phyloP scores from a whole-genome alignment of 2,113 vertebrate species.

The Cepphus grylle region DNA sequence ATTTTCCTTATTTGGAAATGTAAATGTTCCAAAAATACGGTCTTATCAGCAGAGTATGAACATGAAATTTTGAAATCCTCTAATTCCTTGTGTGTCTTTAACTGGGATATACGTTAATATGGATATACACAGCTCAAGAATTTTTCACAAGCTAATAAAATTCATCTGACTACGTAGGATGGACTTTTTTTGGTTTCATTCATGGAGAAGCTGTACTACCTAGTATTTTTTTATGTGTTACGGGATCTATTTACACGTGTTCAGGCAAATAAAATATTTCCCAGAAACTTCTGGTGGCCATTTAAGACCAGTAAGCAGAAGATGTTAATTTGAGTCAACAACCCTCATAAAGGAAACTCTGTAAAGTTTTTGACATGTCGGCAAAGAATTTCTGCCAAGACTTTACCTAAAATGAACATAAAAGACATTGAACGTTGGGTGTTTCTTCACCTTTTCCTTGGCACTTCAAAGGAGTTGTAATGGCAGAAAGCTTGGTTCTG shows the following conservation, averaged over 20 bases:
- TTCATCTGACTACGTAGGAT: neutral
- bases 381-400: neutral
- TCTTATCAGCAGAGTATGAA: neutral
- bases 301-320: neutral
- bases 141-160: neutral
- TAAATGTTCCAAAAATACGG: neutral
- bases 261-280: neutral
- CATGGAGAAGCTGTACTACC: neutral
- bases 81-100: neutral
- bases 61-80: neutral
- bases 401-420: neutral
- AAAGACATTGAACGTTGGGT: neutral
- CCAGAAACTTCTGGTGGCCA: neutral
- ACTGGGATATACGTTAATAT: neutral
- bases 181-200: neutral
- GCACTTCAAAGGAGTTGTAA: neutral
- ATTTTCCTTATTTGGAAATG: neutral
- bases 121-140: neutral
- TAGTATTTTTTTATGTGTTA: neutral
- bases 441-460: neutral
- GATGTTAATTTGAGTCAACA: neutral
- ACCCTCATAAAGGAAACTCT: neutral
- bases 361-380: neutral
- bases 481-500: neutral
- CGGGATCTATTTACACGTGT: neutral